phyloP scores from a whole-genome alignment of 2,888 invertebrate species.

The Bombyx huttoni region DNA sequence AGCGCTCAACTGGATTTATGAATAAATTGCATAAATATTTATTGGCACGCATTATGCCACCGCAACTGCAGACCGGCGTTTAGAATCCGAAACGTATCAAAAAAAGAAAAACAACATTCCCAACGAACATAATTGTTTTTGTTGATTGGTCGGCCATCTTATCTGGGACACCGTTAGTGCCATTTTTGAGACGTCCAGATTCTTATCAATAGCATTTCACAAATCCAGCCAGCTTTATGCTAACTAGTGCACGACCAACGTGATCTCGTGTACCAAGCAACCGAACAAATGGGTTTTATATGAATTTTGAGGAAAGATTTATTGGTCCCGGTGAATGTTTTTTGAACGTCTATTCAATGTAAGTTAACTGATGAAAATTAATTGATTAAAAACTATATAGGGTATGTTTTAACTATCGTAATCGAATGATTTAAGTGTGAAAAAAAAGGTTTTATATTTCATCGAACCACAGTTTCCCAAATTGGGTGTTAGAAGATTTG shows the following conservation, averaged over 20 bases:
- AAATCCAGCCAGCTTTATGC: neutral
- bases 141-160: constrained; percentile 44
- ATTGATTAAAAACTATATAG: no score
- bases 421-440: no score
- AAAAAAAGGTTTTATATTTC: no score
- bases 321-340: no score
- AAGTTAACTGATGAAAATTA: no score
- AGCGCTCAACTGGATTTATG: constrained; percentile 34
- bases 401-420: no score
- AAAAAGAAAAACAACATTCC: constrained; percentile 52
- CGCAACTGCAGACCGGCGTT: constrained; percentile 27
- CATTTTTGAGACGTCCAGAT: constrained; percentile 37
- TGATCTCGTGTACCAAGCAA: neutral
- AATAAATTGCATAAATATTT: constrained; percentile 68
- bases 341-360: no score
- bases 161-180: constrained; percentile 61
- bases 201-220: constrained; percentile 11
- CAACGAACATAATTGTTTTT: constrained; percentile 60
- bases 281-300: no score
- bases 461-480: no score
- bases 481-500: no score
- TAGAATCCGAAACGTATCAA: constrained; percentile 38
- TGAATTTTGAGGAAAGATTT: no score
- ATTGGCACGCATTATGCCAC: constrained; percentile 51
- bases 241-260: neutral